These are phyloP conservation scores for Amphiura filiformis DNA, from an alignment of 35 echinoderm and acorn worm genomes.

Conservation along the genomic window DNA sequence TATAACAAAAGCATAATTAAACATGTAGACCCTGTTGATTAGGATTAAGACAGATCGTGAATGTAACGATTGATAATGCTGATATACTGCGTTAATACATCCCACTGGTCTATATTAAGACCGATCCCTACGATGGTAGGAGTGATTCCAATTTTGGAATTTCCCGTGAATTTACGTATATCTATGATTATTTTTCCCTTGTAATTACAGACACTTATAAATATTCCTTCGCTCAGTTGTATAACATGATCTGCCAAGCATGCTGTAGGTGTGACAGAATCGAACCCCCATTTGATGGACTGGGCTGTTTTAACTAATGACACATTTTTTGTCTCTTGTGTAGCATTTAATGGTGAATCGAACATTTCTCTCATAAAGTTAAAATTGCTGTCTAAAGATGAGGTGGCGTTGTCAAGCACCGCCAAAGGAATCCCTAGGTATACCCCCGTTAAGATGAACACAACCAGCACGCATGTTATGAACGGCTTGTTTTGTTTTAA, in stretches of 20 bases:
- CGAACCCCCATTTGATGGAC: neutral
- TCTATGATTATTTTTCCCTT: too few relatives aligned
- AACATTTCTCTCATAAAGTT: neutral
- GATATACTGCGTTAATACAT: too few relatives aligned
- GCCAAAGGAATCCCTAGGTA: neutral
- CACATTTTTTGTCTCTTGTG: neutral
- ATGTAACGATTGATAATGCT: too few relatives aligned
- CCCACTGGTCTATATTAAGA: too few relatives aligned
- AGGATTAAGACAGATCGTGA: too few relatives aligned
- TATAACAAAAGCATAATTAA: neutral
- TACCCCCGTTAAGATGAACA: neutral
- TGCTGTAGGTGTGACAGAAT: neutral
- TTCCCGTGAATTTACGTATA: too few relatives aligned
- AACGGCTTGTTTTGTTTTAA: neutral
- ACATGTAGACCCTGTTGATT: neutral
- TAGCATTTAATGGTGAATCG: neutral
- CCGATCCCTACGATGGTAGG: too few relatives aligned
- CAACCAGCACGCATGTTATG: neutral
- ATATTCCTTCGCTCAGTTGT: too few relatives aligned
- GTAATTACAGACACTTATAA: too few relatives aligned
- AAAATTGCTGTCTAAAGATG: neutral
- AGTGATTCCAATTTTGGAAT: too few relatives aligned
- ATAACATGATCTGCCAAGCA: neutral
- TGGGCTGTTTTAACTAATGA: neutral
- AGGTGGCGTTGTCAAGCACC: neutral